These are phyloP conservation scores for Xerus rutilus DNA, from an alignment of 2,797 vertebrate species.

Conservation along the genomic window DNA sequence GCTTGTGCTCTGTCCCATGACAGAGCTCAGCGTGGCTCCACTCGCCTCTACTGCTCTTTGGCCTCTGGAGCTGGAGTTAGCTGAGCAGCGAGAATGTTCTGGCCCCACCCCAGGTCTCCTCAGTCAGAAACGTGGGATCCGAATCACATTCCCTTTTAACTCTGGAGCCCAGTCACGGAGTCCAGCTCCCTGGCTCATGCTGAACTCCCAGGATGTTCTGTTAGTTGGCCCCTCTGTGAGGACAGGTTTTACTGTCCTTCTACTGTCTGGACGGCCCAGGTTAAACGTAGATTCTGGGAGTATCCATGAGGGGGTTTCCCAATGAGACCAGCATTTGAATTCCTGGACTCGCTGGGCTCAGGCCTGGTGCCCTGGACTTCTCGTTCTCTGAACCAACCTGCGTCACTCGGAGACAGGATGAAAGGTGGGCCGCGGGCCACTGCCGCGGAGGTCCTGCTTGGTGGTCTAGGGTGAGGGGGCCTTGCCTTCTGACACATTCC, in stretches of 20 bases:
- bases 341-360: neutral
- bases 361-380: neutral
- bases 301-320: too few species aligned
- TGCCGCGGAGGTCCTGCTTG: too few species aligned
- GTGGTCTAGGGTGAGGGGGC: too few species aligned
- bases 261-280: too few species aligned
- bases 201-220: fast-evolving
- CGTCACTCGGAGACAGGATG: too few species aligned
- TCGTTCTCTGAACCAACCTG: too few species aligned
- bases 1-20: fast-evolving
- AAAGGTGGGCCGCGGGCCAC: too few species aligned
- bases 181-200: neutral
- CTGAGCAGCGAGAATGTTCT: neutral
- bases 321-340: neutral
- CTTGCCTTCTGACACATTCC: neutral
- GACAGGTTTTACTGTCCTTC: too few species aligned
- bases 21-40: too few species aligned
- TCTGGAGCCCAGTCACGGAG: fast-evolving
- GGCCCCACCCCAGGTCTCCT: neutral
- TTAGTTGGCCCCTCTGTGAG: neutral
- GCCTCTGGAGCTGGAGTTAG: neutral
- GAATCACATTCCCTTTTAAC: too few species aligned
- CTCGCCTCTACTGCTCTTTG: neutral
- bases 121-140: neutral
- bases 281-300: too few species aligned